Conservation (phyloP, 2,888 invertebrate species). For the Rosalia funebris region DNA sequence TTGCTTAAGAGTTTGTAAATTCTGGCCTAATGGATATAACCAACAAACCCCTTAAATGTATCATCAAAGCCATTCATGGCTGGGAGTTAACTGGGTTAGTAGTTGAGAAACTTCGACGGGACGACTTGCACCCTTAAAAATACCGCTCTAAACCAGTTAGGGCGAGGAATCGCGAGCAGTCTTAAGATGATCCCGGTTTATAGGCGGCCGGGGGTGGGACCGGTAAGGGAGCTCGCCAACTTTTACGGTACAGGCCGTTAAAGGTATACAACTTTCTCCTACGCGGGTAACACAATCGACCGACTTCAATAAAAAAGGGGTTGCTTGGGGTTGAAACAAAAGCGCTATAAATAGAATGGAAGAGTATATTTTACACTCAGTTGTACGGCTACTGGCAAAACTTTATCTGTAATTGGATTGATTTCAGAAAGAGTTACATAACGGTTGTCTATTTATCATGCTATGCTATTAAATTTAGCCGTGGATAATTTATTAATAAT, state of each 20-base stretch:
- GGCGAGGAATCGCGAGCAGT: not conserved
- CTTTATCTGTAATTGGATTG: too few relatives aligned
- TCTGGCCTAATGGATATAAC: conserved; percentile 19
- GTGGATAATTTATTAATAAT: too few relatives aligned
- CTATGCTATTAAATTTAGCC: too few relatives aligned
- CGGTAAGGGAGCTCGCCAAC: not conserved
- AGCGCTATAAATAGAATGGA: too few relatives aligned
- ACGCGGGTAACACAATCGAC: not conserved
- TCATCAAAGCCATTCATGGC: conserved; percentile 21
- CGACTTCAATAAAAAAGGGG: not conserved
- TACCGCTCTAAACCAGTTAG: not conserved
- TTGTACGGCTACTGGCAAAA: too few relatives aligned
- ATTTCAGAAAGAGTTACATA: too few relatives aligned
- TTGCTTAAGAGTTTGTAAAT: conserved; percentile 13
- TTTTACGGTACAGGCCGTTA: not conserved
- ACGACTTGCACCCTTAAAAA: not conserved
- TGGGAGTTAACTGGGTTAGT: conserved; percentile 11
- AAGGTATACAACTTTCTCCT: not conserved
- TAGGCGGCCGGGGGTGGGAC: not conserved
- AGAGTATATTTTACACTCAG: too few relatives aligned
- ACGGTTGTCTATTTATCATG: too few relatives aligned
- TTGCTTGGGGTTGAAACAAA: not conserved
- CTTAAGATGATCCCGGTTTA: not conserved
- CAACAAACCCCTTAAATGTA: conserved; percentile 21
- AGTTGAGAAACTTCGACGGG: conserved; percentile 6